Evolutionary conservation across 2,113 vertebrate genomes (phyloP).

Genomic region (Neoarius graeffei): DNA sequence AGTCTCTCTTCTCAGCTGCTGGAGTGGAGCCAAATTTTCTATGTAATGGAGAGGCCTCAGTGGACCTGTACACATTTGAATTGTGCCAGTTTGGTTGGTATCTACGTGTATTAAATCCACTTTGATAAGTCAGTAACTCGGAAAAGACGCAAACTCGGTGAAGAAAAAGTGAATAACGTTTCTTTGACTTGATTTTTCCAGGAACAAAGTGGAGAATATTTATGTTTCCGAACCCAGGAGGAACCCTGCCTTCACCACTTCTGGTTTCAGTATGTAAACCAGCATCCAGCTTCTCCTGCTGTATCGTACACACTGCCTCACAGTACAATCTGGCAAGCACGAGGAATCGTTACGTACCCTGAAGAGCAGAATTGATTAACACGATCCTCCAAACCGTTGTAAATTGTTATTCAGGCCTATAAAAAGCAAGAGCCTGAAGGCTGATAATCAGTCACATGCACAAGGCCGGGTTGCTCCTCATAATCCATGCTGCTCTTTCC

Average conservation of each 20-base stretch:
- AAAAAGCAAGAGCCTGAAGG: slow-evolving; percentile 37
- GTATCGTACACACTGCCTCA: not conserved
- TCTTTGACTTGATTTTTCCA: too few species aligned
- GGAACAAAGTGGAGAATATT: too few species aligned
- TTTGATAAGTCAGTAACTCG: too few species aligned
- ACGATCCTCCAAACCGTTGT: slow-evolving; percentile 46
- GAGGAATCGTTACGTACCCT: slow-evolving; percentile 50
- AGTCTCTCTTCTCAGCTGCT: too few species aligned
- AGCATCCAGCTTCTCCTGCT: slow-evolving; percentile 20
- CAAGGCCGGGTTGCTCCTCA: slow-evolving; percentile 42
- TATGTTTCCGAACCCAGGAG: too few species aligned
- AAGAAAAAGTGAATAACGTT: too few species aligned
- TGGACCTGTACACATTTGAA: too few species aligned
- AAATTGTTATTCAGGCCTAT: slow-evolving; percentile 54
- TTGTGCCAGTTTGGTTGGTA: too few species aligned
- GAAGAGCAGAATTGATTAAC: slow-evolving; percentile 57
- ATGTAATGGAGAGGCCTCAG: too few species aligned
- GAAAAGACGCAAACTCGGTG: too few species aligned
- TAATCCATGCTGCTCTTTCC: slow-evolving; percentile 13
- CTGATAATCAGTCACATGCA: slow-evolving; percentile 23
- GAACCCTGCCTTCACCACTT: slow-evolving; percentile 2
- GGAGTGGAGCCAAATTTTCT: too few species aligned
- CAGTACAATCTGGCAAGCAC: slow-evolving; percentile 43
- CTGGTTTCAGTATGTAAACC: slow-evolving; percentile 4
- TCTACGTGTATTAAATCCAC: too few species aligned